Percentiles rank a stretch among this genome's conserved stretches.
Conservation (phyloP, 2,888 invertebrate species). For the Parnassius smintheus region DNA sequence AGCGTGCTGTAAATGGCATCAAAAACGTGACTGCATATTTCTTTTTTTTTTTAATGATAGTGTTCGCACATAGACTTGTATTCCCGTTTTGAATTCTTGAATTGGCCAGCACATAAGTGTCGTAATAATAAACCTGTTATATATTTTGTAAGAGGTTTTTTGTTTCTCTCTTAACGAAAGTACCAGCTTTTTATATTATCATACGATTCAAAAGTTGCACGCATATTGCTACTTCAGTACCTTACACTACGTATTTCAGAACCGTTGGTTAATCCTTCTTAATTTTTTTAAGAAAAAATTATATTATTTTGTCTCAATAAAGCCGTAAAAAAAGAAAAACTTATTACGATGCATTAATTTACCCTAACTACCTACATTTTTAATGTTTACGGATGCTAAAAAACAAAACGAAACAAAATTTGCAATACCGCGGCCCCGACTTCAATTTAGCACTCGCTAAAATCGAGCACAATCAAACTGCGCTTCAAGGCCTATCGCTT, state of each 20-base stretch:
- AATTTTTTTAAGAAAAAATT: too few species aligned
- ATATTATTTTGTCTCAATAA: too few species aligned
- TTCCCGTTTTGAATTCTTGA: slow-evolving; percentile 19
- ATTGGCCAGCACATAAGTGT: slow-evolving; percentile 24
- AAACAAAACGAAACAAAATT: slow-evolving; percentile 28
- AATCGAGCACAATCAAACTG: slow-evolving; percentile 43
- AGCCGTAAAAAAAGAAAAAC: too few species aligned
- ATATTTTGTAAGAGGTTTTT: slow-evolving; percentile 27
- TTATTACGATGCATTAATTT: too few species aligned
- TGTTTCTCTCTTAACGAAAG: slow-evolving; percentile 24
- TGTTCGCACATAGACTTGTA: slow-evolving; percentile 4
- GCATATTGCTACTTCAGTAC: too few species aligned
- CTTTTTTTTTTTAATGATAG: slow-evolving; percentile 11
- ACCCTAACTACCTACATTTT: too few species aligned
- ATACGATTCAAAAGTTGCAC: too few species aligned
- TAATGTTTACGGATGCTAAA: too few species aligned
- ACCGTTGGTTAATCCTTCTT: too few species aligned
- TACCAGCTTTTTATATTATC: background rate
- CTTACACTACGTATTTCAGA: too few species aligned
- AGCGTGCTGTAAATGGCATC: background rate
- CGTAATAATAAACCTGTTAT: slow-evolving; percentile 32
- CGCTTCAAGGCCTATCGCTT: slow-evolving; percentile 53
- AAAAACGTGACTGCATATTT: slow-evolving; percentile 7
- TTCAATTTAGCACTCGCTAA: slow-evolving; percentile 55
- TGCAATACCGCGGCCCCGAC: slow-evolving; percentile 45